Base-by-base conservation (phyloP, 2,888 invertebrate species). In the Phyllotreta striolata region DNA sequence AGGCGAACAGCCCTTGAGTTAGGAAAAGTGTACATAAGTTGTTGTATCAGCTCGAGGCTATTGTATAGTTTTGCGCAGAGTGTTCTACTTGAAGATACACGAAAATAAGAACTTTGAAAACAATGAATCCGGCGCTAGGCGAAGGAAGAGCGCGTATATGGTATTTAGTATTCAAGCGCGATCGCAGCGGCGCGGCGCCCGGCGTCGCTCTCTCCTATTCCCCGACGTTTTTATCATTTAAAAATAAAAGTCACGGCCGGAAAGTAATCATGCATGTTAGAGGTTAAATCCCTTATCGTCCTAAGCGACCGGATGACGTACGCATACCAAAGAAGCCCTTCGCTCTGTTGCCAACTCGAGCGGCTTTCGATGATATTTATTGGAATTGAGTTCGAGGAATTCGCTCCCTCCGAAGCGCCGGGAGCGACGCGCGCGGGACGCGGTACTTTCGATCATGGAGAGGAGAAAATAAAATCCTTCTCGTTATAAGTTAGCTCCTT, bases 231-330 rank as follows among this genome's bases (percentile, higher is more conserved):
- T 79, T 79, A 78, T 79, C 79, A 78, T 78, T 78, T 74, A 76
- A 76, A 78, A 78, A 79, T 78, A 79, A 79, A 78, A 76, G 79
- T 78, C 78, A 77, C 78, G 78, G 71, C 73, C 76, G 72, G 75
- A 76, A 77, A 77, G 78, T 78, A 79, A 79, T 79, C 79, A 78
- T 78, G 79, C 77, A 79, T 77, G 77, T 77, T 78, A 77, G 78
- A 75, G 77, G 78, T 76, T 77, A 77, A 79, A 78, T 77, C 78
- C 78, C 79, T 79, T 79, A 79, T 79, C 79, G 74, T 69, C 66
- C 73, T 76, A 77, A 78, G 77, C 77, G 73, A 66, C 67, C 68
- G 74, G 69, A 78, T 77, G 77, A 71, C 70, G 71, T 71, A 72
- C 77, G 78, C 78, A 79, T 78, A 77, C 77, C 72, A 75, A 78